Base-by-base conservation (phyloP, 2,888 invertebrate species). In the Dicyrtomina minuta region DNA sequence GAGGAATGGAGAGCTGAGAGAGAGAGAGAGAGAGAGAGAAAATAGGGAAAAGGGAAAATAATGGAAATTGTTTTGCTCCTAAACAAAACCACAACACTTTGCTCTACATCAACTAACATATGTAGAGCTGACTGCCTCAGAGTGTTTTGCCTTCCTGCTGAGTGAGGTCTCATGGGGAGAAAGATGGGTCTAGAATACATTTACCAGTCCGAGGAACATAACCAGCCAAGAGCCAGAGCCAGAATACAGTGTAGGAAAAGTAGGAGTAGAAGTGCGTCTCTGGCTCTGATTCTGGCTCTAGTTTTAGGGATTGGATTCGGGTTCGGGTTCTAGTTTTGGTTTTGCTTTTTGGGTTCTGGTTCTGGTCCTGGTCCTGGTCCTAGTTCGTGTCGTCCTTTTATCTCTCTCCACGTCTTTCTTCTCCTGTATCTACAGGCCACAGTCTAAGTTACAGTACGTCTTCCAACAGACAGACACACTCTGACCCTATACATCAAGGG, bases 151-250 rank as follows among this genome's bases (percentile, higher is more conserved):
- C 41, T 39, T 46, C 65, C 51, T 65, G 65, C 65, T 65, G 65
- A 65, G 65, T 64, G 33, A 53, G 51, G 64, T 64, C 64, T 64
- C 61, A 53, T 65, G 65, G 55, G 65, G 55, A 55, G 65, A 65
- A 58, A 65, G 65, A 51, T 65, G 65, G 26, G 55, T 55, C 41
- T 43, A 51, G 65, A 55, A 53, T 65, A 55, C 39, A 53, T 41
- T 27, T 62, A 41, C 41, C 41, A 33, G n/a, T n/a, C n/a, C n/a
- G n/a, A n/a, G n/a, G n/a, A n/a, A n/a, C n/a, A n/a, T n/a, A n/a
- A n/a, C n/a, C n/a, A n/a, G n/a, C n/a, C n/a, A n/a, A n/a, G n/a
- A n/a, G n/a, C n/a, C n/a, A n/a, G n/a, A n/a, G n/a, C n/a, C n/a
- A n/a, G n/a, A n/a, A n/a, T n/a, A n/a, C n/a, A n/a, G n/a, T n/a